These are phyloP conservation scores for Leptinotarsa lineolata DNA, from an alignment of 1,140 invertebrate genomes.

Conservation along the genomic window DNA sequence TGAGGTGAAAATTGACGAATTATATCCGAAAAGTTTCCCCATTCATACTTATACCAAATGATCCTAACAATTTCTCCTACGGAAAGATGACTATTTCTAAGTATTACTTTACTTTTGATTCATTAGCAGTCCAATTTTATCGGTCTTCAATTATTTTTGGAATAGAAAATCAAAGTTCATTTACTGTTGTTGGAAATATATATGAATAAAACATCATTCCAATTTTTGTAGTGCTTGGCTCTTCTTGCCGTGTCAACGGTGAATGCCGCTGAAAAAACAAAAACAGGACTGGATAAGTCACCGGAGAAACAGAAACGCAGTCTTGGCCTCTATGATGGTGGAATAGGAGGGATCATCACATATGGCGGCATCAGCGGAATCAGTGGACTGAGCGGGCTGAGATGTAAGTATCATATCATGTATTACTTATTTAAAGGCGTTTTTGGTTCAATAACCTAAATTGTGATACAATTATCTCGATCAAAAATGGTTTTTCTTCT, in stretches of 20 bases:
- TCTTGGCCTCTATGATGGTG: not conserved
- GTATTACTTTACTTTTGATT: too few species aligned
- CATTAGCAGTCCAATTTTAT: too few species aligned
- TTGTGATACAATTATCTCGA: too few species aligned
- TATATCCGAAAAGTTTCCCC: not conserved
- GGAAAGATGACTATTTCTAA: too few species aligned
- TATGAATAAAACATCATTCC: not conserved
- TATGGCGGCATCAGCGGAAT: not conserved
- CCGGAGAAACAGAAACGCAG: slow-evolving; percentile 14
- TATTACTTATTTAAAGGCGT: too few species aligned
- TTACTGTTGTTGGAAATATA: not conserved
- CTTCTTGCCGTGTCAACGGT: slow-evolving; percentile 4
- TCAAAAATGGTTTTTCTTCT: too few species aligned
- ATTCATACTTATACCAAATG: not conserved
- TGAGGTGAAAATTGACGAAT: too few species aligned
- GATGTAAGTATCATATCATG: too few species aligned
- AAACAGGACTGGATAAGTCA: not conserved
- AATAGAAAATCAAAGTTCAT: not conserved
- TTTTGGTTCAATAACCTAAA: too few species aligned
- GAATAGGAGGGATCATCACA: not conserved
- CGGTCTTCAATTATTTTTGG: not conserved
- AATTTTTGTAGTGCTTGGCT: slow-evolving; percentile 12
- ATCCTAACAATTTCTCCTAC: not conserved
- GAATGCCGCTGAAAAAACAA: not conserved
- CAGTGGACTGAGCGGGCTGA: not conserved